phyloP scores from a whole-genome alignment of 2,888 invertebrate genomes.

The Osedax fenrisi region DNA sequence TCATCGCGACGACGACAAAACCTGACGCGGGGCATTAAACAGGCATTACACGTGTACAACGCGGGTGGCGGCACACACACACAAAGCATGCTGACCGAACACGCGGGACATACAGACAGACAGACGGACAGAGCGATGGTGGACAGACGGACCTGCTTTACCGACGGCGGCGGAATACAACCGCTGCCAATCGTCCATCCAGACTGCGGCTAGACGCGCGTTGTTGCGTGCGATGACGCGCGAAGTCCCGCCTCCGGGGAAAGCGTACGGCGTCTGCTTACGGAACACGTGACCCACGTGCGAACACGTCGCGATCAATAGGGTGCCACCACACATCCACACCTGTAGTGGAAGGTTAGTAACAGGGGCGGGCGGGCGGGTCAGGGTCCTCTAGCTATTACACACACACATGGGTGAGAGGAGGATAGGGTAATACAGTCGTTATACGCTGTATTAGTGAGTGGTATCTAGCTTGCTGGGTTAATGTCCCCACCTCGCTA shows the following conservation, averaged over 20 bases:
- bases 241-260: conserved; percentile 69
- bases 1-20: neutral
- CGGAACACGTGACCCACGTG: conserved; percentile 42
- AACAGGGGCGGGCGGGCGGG: neutral
- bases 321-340: conserved; percentile 41
- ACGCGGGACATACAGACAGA: neutral
- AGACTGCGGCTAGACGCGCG: conserved; percentile 89
- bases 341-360: conserved; percentile 37
- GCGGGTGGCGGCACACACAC: neutral
- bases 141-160: neutral
- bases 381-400: conserved; percentile 47
- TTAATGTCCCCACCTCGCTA: no score
- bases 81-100: neutral
- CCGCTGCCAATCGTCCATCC: conserved; percentile 95
- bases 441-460: no score
- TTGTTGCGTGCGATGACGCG: conserved; percentile 85
- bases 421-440: no score
- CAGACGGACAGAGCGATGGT: no score
- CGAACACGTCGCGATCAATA: conserved; percentile 40
- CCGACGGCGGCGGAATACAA: conserved; percentile 34
- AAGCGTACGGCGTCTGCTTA: conserved; percentile 75
- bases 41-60: neutral
- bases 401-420: neutral
- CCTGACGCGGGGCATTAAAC: no score
- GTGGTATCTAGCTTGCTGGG: no score